These are phyloP conservation scores for Limnephilus marmoratus DNA, from an alignment of 2,888 invertebrate genomes.

Conservation along the genomic window DNA sequence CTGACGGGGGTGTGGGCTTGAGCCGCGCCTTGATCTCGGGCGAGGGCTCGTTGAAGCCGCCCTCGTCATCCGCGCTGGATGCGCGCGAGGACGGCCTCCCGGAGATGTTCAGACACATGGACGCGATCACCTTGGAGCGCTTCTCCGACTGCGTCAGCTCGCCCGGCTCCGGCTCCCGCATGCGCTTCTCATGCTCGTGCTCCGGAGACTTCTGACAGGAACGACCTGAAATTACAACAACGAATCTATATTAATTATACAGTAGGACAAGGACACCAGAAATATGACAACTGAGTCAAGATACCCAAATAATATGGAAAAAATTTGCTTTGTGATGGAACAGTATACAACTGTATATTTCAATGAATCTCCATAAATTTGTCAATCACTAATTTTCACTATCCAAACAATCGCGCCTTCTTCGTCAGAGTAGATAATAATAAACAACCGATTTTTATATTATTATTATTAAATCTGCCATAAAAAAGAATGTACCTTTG, in stretches of 20 bases:
- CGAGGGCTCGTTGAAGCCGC: constrained; percentile 85
- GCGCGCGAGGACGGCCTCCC: constrained; percentile 83
- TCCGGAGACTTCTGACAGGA: constrained; percentile 69
- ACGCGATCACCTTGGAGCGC: constrained; percentile 75
- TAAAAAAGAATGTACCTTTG: neutral
- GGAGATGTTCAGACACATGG: constrained; percentile 80
- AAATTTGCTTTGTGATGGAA: neutral
- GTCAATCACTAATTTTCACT: too few species aligned
- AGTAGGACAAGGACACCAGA: neutral
- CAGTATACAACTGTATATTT: neutral
- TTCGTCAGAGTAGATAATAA: too few species aligned
- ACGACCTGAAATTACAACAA: constrained; percentile 61
- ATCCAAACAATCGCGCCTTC: too few species aligned
- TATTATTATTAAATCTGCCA: too few species aligned
- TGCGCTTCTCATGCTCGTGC: constrained; percentile 55
- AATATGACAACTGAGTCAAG: too few species aligned
- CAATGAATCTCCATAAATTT: too few species aligned
- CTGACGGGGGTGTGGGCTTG: constrained; percentile 62
- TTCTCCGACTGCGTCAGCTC: constrained; percentile 57
- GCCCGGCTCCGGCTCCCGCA: constrained; percentile 45
- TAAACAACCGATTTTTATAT: neutral
- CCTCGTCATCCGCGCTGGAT: constrained; percentile 82
- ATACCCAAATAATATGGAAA: neutral
- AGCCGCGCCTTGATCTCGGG: constrained; percentile 83
- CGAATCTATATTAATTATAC: constrained; percentile 7